Conservation (phyloP, 2,113 vertebrate genomes). For the Daphoenositta chrysoptera region DNA sequence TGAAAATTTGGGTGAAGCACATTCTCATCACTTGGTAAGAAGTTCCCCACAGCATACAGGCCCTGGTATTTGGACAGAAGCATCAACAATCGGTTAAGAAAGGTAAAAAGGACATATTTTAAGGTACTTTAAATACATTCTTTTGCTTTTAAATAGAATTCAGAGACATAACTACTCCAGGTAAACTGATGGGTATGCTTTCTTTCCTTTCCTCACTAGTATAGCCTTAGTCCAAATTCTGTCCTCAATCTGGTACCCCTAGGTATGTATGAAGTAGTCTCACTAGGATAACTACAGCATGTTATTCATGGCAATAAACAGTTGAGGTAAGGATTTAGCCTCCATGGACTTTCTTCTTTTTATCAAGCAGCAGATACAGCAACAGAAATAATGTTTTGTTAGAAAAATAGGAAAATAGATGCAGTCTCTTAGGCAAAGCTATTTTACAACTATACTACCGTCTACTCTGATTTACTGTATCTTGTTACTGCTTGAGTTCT, state of each 20-base stretch:
- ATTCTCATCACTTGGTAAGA: conserved; percentile 86
- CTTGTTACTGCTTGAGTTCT: not conserved
- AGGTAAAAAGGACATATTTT: not conserved
- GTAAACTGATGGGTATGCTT: not conserved
- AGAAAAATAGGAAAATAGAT: not conserved
- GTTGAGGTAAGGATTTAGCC: not conserved
- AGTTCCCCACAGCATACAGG: conserved; percentile 93
- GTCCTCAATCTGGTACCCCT: not conserved
- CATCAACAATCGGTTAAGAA: not conserved
- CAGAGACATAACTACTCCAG: not conserved
- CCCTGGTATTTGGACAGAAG: conserved; percentile 78
- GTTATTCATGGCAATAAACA: not conserved
- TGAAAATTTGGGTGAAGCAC: conserved; percentile 61
- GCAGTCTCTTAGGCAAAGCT: not conserved
- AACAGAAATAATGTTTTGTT: not conserved
- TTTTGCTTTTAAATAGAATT: not conserved
- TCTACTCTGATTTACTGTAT: not conserved
- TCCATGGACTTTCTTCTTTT: not conserved
- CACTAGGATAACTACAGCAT: not conserved
- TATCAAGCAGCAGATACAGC: not conserved
- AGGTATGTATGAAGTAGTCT: not conserved
- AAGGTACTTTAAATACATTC: not conserved
- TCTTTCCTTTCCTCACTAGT: not conserved
- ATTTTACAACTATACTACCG: not conserved
- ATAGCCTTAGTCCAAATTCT: not conserved